Percentiles rank a stretch among this genome's conserved stretches.
Evolutionary conservation across 1,140 invertebrate species (phyloP).

Genomic region (Camponotus pennsylvanicus): DNA sequence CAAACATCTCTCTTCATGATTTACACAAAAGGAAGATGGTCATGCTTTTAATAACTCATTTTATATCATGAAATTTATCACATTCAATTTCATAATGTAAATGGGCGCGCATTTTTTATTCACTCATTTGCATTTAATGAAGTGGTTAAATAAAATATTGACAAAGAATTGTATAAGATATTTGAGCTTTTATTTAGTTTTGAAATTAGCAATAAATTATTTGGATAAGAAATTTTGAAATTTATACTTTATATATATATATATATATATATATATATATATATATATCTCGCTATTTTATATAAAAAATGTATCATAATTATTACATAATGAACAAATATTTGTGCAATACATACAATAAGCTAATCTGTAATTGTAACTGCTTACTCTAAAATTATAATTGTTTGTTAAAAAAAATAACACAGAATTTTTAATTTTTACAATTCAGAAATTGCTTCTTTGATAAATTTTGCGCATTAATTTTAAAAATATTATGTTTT

Average conservation of each 20-base stretch:
- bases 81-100: background rate
- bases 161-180: background rate
- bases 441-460: background rate
- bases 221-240: slow-evolving; percentile 5
- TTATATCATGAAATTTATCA: slow-evolving; percentile 13
- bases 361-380: background rate
- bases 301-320: background rate
- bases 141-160: background rate
- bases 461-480: background rate
- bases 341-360: background rate
- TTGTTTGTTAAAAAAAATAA: background rate
- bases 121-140: background rate
- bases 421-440: background rate
- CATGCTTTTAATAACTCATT: slow-evolving; percentile 8
- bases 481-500: slow-evolving; percentile 11
- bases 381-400: background rate
- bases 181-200: background rate
- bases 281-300: background rate
- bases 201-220: slow-evolving; percentile 2
- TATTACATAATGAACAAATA: background rate
- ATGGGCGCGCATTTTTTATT: background rate
- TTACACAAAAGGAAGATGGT: background rate
- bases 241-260: background rate
- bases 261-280: background rate
- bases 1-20: background rate